Evolutionary conservation across 2,113 vertebrate genomes (phyloP).

Genomic region (Chrysemys picta): DNA sequence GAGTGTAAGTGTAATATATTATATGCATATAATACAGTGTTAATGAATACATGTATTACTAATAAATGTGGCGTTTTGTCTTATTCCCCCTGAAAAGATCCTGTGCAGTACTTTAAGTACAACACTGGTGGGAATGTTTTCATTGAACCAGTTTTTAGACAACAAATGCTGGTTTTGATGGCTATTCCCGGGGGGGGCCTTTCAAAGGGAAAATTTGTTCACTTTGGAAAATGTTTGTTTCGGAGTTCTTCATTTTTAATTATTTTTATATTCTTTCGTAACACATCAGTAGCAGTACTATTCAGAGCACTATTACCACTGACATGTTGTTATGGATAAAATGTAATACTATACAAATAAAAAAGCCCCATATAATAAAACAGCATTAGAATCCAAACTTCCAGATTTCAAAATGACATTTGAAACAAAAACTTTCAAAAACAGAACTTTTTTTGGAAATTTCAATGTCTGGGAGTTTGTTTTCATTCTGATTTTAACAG

Average conservation of each 20-base stretch:
- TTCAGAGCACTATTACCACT: not conserved
- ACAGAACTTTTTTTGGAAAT: too few species aligned
- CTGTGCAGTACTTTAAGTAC: too few species aligned
- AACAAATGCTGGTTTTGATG: not conserved
- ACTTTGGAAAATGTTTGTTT: not conserved
- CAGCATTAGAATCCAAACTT: not conserved
- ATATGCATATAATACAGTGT: too few species aligned
- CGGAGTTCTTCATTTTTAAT: not conserved
- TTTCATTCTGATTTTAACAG: too few species aligned
- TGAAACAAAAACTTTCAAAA: too few species aligned
- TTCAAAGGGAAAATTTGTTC: not conserved
- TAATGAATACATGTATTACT: too few species aligned
- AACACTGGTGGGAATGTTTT: not conserved
- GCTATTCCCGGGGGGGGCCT: not conserved
- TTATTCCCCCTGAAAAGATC: too few species aligned
- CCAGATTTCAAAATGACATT: not conserved
- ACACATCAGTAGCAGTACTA: not conserved
- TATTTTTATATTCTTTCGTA: not conserved
- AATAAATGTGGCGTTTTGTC: too few species aligned
- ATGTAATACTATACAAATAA: not conserved
- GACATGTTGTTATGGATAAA: not conserved
- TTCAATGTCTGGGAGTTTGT: too few species aligned
- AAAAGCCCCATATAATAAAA: not conserved
- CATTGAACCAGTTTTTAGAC: not conserved
- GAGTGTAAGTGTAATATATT: too few species aligned